Percentiles rank a stretch among this genome's conserved stretches.
Evolutionary conservation across 2,888 invertebrate genomes (phyloP).

Genomic region (Hedychridium roseum): DNA sequence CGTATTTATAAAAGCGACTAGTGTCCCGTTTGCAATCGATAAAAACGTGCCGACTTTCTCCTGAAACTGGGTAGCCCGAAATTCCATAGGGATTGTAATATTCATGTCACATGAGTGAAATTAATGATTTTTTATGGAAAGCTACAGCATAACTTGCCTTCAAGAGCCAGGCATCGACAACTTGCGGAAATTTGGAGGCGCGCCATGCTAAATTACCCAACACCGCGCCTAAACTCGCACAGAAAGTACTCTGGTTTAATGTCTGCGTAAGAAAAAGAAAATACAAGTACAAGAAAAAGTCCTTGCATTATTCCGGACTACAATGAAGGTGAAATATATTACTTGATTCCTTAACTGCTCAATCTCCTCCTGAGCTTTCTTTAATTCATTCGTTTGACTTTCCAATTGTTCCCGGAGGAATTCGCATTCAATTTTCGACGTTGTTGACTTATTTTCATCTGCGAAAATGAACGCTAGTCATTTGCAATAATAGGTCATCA

Average conservation of each 20-base stretch:
- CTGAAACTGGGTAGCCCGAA: constrained; percentile 39
- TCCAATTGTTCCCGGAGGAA: constrained; percentile 34
- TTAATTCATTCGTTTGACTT: constrained; percentile 25
- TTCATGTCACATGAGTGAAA: too few species aligned
- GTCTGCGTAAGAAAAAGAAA: too few species aligned
- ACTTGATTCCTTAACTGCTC: constrained; percentile 45
- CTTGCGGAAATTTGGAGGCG: constrained; percentile 53
- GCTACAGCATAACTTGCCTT: too few species aligned
- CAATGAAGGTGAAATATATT: constrained; percentile 4
- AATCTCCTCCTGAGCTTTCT: constrained; percentile 37
- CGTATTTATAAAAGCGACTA: constrained; percentile 58
- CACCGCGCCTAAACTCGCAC: constrained; percentile 59
- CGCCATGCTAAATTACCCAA: constrained; percentile 61
- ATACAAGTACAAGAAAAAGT: too few species aligned
- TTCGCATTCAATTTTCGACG: constrained; percentile 22
- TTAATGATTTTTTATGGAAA: too few species aligned
- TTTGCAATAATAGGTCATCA: neutral
- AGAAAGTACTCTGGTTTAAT: constrained; percentile 56
- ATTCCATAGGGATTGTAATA: too few species aligned
- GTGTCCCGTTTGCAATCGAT: constrained; percentile 55
- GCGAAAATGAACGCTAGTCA: neutral
- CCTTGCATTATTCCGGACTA: neutral
- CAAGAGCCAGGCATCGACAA: constrained; percentile 53
- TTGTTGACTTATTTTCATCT: neutral
- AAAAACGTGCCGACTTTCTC: constrained; percentile 56